phyloP scores from a whole-genome alignment of 2,797 vertebrate species.

The Menidia menidia region DNA sequence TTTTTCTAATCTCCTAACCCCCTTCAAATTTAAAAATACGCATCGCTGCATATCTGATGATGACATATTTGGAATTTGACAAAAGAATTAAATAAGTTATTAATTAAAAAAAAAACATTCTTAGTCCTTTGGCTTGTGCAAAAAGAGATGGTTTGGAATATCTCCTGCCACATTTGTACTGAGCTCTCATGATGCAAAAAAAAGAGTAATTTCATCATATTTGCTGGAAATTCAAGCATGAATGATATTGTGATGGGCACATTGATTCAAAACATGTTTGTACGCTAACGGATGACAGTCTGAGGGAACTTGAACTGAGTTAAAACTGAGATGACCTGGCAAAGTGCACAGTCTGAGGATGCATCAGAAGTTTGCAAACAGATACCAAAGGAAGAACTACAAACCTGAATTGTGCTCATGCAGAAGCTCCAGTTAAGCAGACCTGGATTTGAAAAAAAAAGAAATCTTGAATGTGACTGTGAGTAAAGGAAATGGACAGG shows the following conservation, averaged over 20 bases:
- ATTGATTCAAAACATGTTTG: slow-evolving; percentile 27
- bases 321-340: slow-evolving; percentile 11
- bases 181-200: slow-evolving; percentile 11
- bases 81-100: slow-evolving; percentile 73
- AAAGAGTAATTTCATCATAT: neutral
- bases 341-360: neutral
- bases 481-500: neutral
- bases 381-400: slow-evolving; percentile 51
- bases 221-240: slow-evolving; percentile 21
- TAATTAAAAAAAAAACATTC: slow-evolving; percentile 33
- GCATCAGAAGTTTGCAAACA: neutral
- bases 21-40: slow-evolving; percentile 85
- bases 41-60: slow-evolving; percentile 68
- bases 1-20: slow-evolving; percentile 74
- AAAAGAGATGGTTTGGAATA: slow-evolving; percentile 12
- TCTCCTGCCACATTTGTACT: neutral
- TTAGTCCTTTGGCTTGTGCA: slow-evolving; percentile 18
- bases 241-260: slow-evolving; percentile 8
- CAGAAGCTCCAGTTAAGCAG: slow-evolving; percentile 10
- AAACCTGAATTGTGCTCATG: slow-evolving; percentile 3
- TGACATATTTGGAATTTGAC: slow-evolving; percentile 70
- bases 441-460: slow-evolving; percentile 5
- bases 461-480: neutral
- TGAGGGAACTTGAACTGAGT: slow-evolving; percentile 19
- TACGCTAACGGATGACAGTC: slow-evolving; percentile 22